These are phyloP conservation scores for Lanistes nyassanus DNA, from an alignment of 1,140 invertebrate species.

Conservation along the genomic window DNA sequence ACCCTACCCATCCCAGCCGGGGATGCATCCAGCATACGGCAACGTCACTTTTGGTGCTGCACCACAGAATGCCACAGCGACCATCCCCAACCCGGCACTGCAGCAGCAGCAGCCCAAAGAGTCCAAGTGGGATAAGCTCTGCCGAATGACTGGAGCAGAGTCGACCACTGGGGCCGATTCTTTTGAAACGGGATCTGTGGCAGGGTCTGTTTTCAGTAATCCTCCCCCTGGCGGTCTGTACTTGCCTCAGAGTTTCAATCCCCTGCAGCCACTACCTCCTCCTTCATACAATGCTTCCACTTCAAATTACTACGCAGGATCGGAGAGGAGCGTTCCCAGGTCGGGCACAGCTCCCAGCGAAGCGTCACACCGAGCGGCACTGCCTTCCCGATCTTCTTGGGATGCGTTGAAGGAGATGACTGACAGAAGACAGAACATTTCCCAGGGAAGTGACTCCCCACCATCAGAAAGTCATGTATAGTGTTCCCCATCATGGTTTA, in stretches of 20 bases:
- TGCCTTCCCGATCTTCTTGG: conserved; percentile 11
- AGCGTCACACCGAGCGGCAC: background rate
- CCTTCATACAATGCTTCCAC: conserved; percentile 5
- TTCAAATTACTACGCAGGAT: conserved; percentile 18
- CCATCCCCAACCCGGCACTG: no score
- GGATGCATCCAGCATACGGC: background rate
- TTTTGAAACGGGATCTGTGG: conserved; percentile 11
- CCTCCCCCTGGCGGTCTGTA: background rate
- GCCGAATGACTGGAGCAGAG: conserved; percentile 14
- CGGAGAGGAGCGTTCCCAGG: conserved; percentile 10
- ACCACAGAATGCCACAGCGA: background rate
- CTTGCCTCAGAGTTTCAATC: no score
- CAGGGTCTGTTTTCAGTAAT: conserved; percentile 21
- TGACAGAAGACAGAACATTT: background rate
- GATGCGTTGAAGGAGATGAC: conserved; percentile 12
- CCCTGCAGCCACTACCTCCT: background rate
- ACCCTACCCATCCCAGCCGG: background rate
- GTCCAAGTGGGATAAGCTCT: conserved; percentile 29
- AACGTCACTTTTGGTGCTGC: conserved; percentile 1
- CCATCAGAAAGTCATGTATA: conserved; percentile 21
- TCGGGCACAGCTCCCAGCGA: background rate
- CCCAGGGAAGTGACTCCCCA: conserved; percentile 1
- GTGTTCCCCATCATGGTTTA: background rate
- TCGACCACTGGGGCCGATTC: background rate
- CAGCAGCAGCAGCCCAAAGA: background rate